These are phyloP conservation scores for Chloroclysta siterata DNA, from an alignment of 2,888 invertebrate species.

Conservation along the genomic window DNA sequence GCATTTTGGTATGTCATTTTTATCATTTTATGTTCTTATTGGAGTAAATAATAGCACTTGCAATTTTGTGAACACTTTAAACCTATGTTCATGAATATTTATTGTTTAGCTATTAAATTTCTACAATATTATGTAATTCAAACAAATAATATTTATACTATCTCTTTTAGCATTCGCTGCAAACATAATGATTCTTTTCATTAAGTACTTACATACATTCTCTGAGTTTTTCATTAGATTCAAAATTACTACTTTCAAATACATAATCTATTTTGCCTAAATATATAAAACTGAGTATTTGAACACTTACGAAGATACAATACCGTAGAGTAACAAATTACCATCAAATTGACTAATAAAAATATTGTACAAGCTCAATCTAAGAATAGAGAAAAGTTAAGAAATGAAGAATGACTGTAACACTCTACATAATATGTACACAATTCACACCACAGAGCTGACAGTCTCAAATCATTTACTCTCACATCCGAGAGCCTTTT, in stretches of 20 bases:
- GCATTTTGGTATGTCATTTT: constrained; percentile 33
- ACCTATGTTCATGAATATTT: constrained; percentile 15
- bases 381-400: constrained; percentile 50
- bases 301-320: constrained; percentile 49
- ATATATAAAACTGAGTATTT: constrained; percentile 63
- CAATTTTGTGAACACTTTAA: constrained; percentile 16
- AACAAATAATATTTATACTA: constrained; percentile 9
- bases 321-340: constrained; percentile 49
- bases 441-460: constrained; percentile 68
- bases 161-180: neutral
- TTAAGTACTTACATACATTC: constrained; percentile 12
- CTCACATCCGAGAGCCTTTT: constrained; percentile 97
- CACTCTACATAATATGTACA: constrained; percentile 73
- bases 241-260: constrained; percentile 38
- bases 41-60: constrained; percentile 29
- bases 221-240: constrained; percentile 30
- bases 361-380: constrained; percentile 55
- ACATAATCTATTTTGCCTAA: constrained; percentile 47
- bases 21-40: constrained; percentile 26
- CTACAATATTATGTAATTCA: neutral
- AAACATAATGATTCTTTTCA: constrained; percentile 11
- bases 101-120: constrained; percentile 6
- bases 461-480: constrained; percentile 64
- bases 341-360: constrained; percentile 60
- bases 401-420: constrained; percentile 53